phyloP scores from a whole-genome alignment of 2,797 vertebrate genomes.

The Sciurus vulgaris region DNA sequence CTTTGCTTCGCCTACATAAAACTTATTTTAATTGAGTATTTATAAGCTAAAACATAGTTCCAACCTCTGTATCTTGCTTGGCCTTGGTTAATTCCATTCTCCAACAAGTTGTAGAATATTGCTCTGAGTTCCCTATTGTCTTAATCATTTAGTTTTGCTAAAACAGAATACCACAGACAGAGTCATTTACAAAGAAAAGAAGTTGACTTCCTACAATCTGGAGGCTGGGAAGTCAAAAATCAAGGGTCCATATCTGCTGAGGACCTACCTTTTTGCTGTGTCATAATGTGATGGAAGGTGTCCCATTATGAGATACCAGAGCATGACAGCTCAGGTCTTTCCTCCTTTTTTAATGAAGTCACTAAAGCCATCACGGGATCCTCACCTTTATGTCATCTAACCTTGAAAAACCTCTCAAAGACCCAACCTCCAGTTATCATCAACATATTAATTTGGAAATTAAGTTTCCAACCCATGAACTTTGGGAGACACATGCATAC shows the following conservation, averaged over 20 bases:
- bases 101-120: slow-evolving; percentile 46
- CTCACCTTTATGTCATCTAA: not conserved
- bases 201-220: not conserved
- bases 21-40: not conserved
- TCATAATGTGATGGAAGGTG: no score
- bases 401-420: not conserved
- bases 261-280: not conserved
- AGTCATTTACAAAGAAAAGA: not conserved
- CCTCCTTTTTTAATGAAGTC: not conserved
- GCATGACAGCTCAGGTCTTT: not conserved
- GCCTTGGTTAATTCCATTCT: not conserved
- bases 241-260: not conserved
- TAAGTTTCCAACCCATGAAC: not conserved
- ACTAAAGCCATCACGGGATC: not conserved
- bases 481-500: not conserved
- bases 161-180: not conserved
- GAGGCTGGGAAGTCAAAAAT: not conserved
- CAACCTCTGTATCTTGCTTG: not conserved
- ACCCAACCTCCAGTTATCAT: not conserved
- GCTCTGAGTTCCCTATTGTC: not conserved
- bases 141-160: not conserved
- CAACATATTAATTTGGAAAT: not conserved
- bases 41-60: not conserved
- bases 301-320: not conserved
- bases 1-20: not conserved